Conservation (phyloP, 2,797 vertebrate genomes). For the Columba guinea region DNA sequence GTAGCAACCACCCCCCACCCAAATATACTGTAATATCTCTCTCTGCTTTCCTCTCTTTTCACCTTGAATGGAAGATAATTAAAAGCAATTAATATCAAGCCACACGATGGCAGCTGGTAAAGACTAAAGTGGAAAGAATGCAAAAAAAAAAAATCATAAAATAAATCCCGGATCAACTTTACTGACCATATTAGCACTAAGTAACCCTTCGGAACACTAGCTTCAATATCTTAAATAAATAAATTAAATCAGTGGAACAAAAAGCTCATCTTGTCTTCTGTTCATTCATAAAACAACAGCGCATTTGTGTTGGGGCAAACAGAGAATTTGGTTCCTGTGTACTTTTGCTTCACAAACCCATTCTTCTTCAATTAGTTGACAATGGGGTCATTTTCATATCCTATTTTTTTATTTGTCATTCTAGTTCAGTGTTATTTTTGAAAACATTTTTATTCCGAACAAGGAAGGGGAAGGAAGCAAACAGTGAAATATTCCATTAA, state of each 20-base stretch:
- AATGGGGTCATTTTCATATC: neutral
- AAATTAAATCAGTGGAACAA: constrained; percentile 9
- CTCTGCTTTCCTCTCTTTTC: neutral
- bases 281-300: neutral
- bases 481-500: neutral
- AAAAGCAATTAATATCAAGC: neutral
- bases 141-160: no score
- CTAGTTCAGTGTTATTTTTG: neutral
- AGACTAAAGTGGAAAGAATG: neutral
- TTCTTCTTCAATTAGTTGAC: constrained; percentile 28
- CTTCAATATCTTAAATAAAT: neutral
- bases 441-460: neutral
- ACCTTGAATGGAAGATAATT: neutral
- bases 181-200: neutral
- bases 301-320: neutral
- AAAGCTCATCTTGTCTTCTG: constrained; percentile 23
- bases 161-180: neutral
- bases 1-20: neutral
- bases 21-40: neutral
- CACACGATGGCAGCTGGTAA: neutral
- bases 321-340: neutral
- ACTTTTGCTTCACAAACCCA: neutral
- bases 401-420: neutral
- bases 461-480: neutral
- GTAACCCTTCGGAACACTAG: neutral